These are phyloP conservation scores for Clostera curtula DNA, from an alignment of 2,888 invertebrate species.

Conservation along the genomic window DNA sequence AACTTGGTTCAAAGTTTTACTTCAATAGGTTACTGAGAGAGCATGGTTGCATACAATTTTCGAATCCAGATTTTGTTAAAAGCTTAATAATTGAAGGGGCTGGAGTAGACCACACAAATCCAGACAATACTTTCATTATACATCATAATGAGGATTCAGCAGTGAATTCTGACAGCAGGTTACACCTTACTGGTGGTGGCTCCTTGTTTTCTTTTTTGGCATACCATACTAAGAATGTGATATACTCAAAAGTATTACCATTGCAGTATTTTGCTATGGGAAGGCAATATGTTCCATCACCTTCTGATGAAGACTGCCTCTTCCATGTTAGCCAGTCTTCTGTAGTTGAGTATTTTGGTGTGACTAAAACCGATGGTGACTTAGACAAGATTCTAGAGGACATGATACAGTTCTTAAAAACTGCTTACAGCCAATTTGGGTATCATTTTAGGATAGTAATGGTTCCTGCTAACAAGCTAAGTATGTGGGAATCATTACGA, in stretches of 20 bases:
- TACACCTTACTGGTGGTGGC: slow-evolving; percentile 85
- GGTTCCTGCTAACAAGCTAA: slow-evolving; percentile 76
- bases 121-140: slow-evolving; percentile 74
- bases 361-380: slow-evolving; percentile 62
- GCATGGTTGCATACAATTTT: slow-evolving; percentile 76
- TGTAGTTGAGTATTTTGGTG: slow-evolving; percentile 79
- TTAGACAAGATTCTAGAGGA: slow-evolving; percentile 73
- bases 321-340: slow-evolving; percentile 82
- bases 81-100: slow-evolving; percentile 85
- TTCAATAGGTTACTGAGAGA: slow-evolving; percentile 56
- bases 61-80: slow-evolving; percentile 86
- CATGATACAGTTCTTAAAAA: slow-evolving; percentile 63
- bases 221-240: slow-evolving; percentile 79
- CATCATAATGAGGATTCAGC: slow-evolving; percentile 73
- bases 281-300: slow-evolving; percentile 77
- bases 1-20: slow-evolving; percentile 75
- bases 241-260: slow-evolving; percentile 78
- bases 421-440: slow-evolving; percentile 78
- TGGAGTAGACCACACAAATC: slow-evolving; percentile 74
- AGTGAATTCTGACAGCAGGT: slow-evolving; percentile 68
- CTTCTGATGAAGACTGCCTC: slow-evolving; percentile 61
- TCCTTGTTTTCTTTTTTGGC: slow-evolving; percentile 84
- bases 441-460: slow-evolving; percentile 80
- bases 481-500: slow-evolving; percentile 79
- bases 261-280: slow-evolving; percentile 82